Evolutionary conservation across 2,888 invertebrate species (phyloP), one percentile per base, ranked within the genome.

Genomic region (Zygaena filipendulae): DNA sequence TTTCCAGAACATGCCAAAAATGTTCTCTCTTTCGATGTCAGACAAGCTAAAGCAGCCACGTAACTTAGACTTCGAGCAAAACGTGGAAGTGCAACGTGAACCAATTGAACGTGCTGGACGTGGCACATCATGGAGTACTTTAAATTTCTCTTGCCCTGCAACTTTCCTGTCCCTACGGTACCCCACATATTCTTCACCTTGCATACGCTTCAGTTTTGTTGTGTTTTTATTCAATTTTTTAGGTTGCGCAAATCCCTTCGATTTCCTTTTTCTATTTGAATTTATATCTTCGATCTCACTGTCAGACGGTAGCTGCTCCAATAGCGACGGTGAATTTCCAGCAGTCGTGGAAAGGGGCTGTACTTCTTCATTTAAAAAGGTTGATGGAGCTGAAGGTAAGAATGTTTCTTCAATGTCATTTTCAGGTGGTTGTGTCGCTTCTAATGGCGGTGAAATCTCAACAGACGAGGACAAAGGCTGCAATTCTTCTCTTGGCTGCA

Each of bases 61-160:
- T 26, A 31, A 25, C 31, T 23, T 31, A 27, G 31, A 31, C 31
- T 31, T 31, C 23, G 26, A 13, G 13, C 30, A 27, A 31, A 23
- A 27, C 4, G 2, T 11, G 9, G 31, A 31, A 23, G 27, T 31
- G 27, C 31, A 31, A 26, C 32, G 14, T 24, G 29, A 21, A 30
- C 33, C 36, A 29, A 36, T 34, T 28, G 27, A 14, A 31, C 31
- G 26, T 34, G 36, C 30, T 36, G 36, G 31, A 34, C 34, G 30
- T 27, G 23, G 29, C 9, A 36, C 30, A 26, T 36, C 36, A 36
- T 33, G 36, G n/a, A 36, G 36, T 30, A 36, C 28, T 23, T 30
- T 16, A 22, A 34, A 33, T 30, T 35, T 29, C 21, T 29, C 35
- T 31, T 36, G 24, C 22, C 26, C 31, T 36, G 24, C 19, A 34